These are phyloP conservation scores for Mamestra brassicae DNA, from an alignment of 2,888 invertebrate species.

Conservation along the genomic window DNA sequence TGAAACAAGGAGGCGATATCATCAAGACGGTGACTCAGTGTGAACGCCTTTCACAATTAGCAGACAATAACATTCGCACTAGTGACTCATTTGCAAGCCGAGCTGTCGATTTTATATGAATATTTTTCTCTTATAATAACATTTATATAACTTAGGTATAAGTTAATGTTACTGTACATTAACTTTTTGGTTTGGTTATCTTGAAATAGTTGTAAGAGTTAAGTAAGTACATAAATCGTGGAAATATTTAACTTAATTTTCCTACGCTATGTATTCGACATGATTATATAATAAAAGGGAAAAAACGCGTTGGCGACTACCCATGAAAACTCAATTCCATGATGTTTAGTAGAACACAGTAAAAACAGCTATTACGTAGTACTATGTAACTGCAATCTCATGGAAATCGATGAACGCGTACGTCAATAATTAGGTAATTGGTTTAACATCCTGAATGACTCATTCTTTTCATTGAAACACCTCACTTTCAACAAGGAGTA, in stretches of 20 bases:
- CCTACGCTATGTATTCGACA: neutral
- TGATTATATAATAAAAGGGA: neutral
- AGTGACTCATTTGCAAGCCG: conserved; percentile 30
- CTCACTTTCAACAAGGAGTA: neutral
- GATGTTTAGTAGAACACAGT: neutral
- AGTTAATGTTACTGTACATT: neutral
- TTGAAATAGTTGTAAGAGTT: neutral
- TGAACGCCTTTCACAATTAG: conserved; percentile 27
- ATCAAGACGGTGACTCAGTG: conserved; percentile 36
- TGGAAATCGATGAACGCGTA: neutral
- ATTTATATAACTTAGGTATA: neutral
- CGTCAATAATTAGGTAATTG: conserved; percentile 5
- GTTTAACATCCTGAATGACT: conserved; percentile 24
- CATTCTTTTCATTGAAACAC: neutral
- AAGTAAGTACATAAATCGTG: neutral
- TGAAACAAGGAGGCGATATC: conserved; percentile 8
- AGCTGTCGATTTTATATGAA: neutral
- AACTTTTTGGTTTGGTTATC: too few species aligned
- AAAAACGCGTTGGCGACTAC: neutral
- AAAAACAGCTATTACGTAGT: neutral
- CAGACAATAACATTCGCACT: conserved; percentile 3
- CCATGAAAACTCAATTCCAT: neutral
- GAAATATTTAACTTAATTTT: neutral
- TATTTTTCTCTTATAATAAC: neutral
- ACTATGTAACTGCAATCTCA: conserved; percentile 6